Evolutionary conservation across 2,797 vertebrate genomes (phyloP).

Genomic region (Sardinella longiceps): DNA sequence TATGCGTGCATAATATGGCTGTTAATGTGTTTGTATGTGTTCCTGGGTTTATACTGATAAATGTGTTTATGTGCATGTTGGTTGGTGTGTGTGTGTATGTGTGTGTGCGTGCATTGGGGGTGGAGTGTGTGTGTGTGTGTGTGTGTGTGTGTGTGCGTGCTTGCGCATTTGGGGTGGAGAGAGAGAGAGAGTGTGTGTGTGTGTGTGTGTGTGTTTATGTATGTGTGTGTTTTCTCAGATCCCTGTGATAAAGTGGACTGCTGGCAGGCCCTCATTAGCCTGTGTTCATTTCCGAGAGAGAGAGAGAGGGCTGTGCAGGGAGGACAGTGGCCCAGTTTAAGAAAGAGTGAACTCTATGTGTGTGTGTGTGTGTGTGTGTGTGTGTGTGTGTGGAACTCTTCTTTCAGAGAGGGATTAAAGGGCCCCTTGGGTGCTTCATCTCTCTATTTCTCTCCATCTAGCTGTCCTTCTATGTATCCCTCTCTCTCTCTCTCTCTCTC

Average conservation of each 20-base stretch:
- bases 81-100: background rate
- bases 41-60: too few species aligned
- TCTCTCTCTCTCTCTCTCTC: background rate
- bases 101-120: background rate
- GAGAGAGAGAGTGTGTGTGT: background rate
- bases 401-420: conserved; percentile 1
- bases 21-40: background rate
- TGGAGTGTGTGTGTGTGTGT: background rate
- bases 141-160: background rate
- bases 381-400: background rate
- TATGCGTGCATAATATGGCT: background rate
- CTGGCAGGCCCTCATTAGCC: background rate
- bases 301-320: background rate
- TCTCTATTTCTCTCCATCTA: background rate
- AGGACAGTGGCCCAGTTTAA: background rate
- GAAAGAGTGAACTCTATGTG: background rate
- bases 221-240: background rate
- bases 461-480: background rate
- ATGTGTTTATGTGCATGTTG: background rate
- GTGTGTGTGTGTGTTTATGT: background rate
- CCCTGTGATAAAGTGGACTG: background rate
- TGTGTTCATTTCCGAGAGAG: background rate
- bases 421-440: background rate
- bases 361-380: conserved; percentile 18
- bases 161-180: too few species aligned